A percentile compares a stretch with the other conserved stretches of the same genome.
Evolutionary conservation across 2,888 invertebrate species (phyloP).

Genomic region (Mantis religiosa): DNA sequence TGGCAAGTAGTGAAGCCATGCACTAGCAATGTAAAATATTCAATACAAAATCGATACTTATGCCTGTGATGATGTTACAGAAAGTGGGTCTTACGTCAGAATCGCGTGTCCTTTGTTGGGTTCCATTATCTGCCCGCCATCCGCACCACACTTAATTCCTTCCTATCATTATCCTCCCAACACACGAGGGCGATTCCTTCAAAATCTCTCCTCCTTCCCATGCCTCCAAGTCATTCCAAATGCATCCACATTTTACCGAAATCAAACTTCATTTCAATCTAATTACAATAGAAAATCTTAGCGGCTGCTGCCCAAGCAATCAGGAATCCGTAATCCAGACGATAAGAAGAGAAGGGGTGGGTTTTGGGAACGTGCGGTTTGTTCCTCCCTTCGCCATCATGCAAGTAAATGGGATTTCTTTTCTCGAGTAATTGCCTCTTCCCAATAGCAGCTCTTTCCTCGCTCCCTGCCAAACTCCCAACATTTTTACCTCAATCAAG

Average conservation of each 20-base stretch:
- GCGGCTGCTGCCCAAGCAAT: slow-evolving; percentile 7
- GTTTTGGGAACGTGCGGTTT: slow-evolving; percentile 4
- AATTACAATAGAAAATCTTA: slow-evolving; percentile 24
- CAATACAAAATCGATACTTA: not conserved
- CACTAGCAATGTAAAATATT: not conserved
- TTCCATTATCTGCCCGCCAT: not conserved
- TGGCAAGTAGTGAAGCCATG: not conserved
- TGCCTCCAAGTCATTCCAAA: slow-evolving; percentile 13
- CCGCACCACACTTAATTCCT: not conserved
- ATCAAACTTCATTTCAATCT: slow-evolving; percentile 27
- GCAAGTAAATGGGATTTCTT: slow-evolving; percentile 30
- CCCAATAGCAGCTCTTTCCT: slow-evolving; percentile 15
- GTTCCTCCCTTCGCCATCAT: not conserved
- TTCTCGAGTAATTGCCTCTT: slow-evolving; percentile 30
- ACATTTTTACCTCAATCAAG: slow-evolving; percentile 22
- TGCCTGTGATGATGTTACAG: not conserved
- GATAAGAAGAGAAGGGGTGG: not conserved
- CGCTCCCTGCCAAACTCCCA: not conserved
- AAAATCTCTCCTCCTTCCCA: not conserved
- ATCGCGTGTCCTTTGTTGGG: not conserved
- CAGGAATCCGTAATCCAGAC: slow-evolving; percentile 19
- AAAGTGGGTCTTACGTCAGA: not conserved
- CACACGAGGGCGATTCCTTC: not conserved
- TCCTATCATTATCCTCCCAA: not conserved
- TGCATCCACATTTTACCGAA: slow-evolving; percentile 7